These are phyloP conservation scores for Netta rufina DNA, from an alignment of 2,797 vertebrate species.

Conservation along the genomic window DNA sequence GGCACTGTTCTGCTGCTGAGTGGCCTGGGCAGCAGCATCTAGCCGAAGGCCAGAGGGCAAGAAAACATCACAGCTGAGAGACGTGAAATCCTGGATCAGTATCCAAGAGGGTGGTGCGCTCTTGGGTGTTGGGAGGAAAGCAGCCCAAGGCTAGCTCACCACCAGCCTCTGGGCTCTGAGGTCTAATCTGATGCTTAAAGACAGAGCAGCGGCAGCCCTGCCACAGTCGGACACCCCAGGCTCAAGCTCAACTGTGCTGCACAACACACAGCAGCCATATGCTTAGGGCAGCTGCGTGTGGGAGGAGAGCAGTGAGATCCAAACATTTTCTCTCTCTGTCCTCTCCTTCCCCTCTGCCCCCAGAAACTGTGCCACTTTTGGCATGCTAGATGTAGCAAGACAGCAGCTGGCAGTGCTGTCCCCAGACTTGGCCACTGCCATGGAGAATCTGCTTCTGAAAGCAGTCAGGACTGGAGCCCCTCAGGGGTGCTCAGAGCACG, in stretches of 20 bases:
- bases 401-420: neutral
- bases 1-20: neutral
- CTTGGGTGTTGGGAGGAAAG: neutral
- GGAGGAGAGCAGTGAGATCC: neutral
- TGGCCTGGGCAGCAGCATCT: neutral
- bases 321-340: neutral
- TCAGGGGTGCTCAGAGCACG: neutral
- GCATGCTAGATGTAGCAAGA: neutral
- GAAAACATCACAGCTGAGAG: neutral
- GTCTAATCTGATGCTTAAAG: neutral
- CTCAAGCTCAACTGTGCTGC: neutral
- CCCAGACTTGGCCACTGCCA: neutral
- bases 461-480: neutral
- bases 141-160: neutral
- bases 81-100: neutral
- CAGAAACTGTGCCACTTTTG: neutral
- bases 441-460: neutral
- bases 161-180: neutral
- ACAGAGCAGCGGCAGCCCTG: neutral
- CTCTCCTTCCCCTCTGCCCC: neutral
- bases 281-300: neutral
- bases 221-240: neutral
- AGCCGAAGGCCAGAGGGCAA: neutral
- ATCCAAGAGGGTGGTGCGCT: neutral
- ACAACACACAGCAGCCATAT: neutral